Evolutionary conservation across 1,140 invertebrate genomes (phyloP).

Genomic region (Patella vulgata): DNA sequence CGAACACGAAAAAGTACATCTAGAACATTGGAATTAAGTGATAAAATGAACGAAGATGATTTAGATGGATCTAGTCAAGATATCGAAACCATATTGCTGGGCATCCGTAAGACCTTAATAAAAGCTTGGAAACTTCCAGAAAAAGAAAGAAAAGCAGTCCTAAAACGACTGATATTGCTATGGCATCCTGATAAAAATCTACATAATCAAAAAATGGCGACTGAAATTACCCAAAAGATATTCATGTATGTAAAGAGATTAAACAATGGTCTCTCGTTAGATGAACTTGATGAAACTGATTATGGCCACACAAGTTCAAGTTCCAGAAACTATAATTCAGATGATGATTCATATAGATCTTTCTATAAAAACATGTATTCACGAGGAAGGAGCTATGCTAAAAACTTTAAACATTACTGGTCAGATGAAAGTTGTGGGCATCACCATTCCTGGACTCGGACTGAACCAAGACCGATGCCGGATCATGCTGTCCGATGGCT

Average conservation of each 20-base stretch:
- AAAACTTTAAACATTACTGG: not conserved
- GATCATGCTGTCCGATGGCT: slow-evolving; percentile 38
- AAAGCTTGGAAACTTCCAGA: slow-evolving; percentile 40
- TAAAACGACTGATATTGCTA: slow-evolving; percentile 53
- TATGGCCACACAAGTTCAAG: not conserved
- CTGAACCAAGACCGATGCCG: slow-evolving; percentile 14
- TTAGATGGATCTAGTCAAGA: not conserved
- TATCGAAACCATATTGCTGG: slow-evolving; percentile 22
- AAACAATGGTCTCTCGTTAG: slow-evolving; percentile 28
- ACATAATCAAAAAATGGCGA: slow-evolving; percentile 45
- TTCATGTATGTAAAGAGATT: slow-evolving; percentile 25
- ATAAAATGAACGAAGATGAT: not conserved
- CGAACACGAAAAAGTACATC: slow-evolving; percentile 9
- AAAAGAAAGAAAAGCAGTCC: slow-evolving; percentile 46
- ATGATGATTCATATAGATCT: not conserved
- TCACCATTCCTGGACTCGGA: not conserved
- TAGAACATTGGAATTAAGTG: slow-evolving; percentile 1
- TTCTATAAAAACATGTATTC: slow-evolving; percentile 12
- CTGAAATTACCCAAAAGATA: slow-evolving; percentile 47
- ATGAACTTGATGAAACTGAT: slow-evolving; percentile 19
- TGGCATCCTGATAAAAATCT: slow-evolving; percentile 65
- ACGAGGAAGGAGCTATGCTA: slow-evolving; percentile 1
- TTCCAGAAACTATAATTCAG: not conserved
- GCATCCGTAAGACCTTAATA: slow-evolving; percentile 34
- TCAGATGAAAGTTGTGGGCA: not conserved